Evolutionary conservation across 2,888 invertebrate species (phyloP).

Genomic region (Itoplectis maculator): DNA sequence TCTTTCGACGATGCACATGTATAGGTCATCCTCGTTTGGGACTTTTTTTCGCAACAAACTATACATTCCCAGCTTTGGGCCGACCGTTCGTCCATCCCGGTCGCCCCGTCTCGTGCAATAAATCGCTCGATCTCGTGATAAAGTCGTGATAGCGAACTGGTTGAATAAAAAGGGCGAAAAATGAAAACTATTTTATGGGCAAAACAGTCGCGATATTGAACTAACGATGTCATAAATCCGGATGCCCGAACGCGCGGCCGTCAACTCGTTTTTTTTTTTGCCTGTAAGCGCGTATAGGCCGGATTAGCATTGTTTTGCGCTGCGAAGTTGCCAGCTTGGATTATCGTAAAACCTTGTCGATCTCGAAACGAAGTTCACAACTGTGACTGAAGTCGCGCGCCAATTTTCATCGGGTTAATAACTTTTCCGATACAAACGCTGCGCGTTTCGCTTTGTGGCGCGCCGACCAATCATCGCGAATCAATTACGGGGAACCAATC

Average conservation of each 20-base stretch:
- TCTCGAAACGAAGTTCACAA: neutral
- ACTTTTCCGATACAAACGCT: no score
- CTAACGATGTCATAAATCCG: neutral
- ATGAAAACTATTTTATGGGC: neutral
- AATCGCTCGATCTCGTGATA: slow-evolving; percentile 49
- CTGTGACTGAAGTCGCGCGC: neutral
- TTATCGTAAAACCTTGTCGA: neutral
- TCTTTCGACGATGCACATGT: neutral
- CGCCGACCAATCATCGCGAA: no score
- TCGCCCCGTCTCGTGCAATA: slow-evolving; percentile 19
- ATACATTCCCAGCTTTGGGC: slow-evolving; percentile 16
- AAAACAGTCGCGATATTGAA: neutral
- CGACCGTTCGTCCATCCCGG: slow-evolving; percentile 4
- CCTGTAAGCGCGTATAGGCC: neutral
- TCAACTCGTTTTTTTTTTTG: neutral
- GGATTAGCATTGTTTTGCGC: neutral
- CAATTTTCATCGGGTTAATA: neutral
- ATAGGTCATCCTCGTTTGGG: neutral
- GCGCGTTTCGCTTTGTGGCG: no score
- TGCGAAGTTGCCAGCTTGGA: neutral
- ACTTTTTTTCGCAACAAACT: neutral
- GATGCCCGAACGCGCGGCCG: neutral
- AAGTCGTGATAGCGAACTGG: slow-evolving; percentile 43
- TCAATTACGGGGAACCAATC: no score
- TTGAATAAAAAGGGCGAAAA: slow-evolving; percentile 51